These are phyloP conservation scores for Athene cunicularia DNA, from an alignment of 2,113 vertebrate species.

Conservation along the genomic window DNA sequence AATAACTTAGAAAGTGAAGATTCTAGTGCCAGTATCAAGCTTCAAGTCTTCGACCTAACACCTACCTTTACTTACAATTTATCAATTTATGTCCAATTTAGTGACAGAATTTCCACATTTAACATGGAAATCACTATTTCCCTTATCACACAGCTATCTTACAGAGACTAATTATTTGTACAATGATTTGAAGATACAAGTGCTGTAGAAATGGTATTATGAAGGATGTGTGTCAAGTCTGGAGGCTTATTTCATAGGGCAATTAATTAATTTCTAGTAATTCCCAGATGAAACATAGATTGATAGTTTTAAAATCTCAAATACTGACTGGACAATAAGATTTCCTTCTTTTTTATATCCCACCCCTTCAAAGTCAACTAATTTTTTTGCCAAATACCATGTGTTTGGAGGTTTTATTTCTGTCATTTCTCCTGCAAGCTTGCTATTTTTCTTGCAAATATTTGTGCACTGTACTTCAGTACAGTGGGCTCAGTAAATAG, in stretches of 20 bases:
- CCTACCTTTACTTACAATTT: background rate
- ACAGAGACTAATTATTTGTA: background rate
- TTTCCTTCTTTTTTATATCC: background rate
- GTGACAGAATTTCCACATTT: background rate
- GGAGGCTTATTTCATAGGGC: background rate
- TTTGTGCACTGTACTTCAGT: background rate
- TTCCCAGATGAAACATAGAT: background rate
- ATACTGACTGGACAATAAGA: background rate
- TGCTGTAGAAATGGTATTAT: background rate
- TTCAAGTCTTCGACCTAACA: background rate
- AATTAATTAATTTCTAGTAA: constrained; percentile 16
- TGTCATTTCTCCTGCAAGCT: background rate
- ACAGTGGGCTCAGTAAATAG: background rate
- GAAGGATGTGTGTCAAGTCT: background rate
- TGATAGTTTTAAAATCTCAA: background rate
- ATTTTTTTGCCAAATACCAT: background rate
- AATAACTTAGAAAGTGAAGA: background rate
- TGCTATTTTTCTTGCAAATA: background rate
- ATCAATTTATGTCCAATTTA: background rate
- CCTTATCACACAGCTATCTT: background rate
- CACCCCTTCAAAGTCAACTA: background rate
- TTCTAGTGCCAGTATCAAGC: background rate
- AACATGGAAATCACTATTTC: background rate
- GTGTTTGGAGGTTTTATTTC: background rate
- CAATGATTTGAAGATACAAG: background rate